Conservation (phyloP, 2,888 invertebrate species). For the Morpho helenor region DNA sequence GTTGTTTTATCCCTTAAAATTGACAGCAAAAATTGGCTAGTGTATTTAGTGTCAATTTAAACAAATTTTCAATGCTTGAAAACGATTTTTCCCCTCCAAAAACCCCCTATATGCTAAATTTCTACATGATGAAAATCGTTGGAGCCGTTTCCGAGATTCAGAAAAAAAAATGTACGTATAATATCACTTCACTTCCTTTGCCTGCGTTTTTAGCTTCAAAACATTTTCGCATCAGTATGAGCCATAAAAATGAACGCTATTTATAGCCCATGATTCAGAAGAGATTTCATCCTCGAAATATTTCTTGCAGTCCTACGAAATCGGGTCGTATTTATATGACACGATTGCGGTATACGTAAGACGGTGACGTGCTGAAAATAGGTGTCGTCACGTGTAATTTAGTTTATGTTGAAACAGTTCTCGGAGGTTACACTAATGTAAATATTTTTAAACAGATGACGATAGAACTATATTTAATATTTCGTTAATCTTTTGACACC, state of each 20-base stretch:
- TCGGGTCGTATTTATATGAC: slow-evolving; percentile 30
- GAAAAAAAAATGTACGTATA: background rate
- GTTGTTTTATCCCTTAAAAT: too few relatives aligned
- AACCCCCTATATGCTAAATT: too few relatives aligned
- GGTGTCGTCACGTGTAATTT: slow-evolving; percentile 47
- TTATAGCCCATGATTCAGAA: slow-evolving; percentile 37
- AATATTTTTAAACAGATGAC: slow-evolving; percentile 5
- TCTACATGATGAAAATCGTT: too few relatives aligned
- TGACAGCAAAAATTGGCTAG: too few relatives aligned
- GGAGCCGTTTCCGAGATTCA: too few relatives aligned
- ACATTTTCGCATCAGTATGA: slow-evolving; percentile 30
- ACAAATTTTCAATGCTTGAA: too few relatives aligned
- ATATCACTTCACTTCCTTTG: slow-evolving; percentile 8
- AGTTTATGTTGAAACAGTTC: slow-evolving; percentile 39
- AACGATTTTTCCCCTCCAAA: too few relatives aligned
- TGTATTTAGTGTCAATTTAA: too few relatives aligned
- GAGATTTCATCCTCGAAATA: slow-evolving; percentile 30
- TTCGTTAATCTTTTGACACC: background rate
- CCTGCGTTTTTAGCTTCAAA: slow-evolving; percentile 22
- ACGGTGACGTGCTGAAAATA: slow-evolving; percentile 37
- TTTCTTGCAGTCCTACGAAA: slow-evolving; percentile 27
- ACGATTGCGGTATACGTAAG: slow-evolving; percentile 27
- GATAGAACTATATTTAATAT: slow-evolving; percentile 6
- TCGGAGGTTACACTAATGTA: slow-evolving; percentile 12
- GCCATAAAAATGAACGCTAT: slow-evolving; percentile 34